Percentiles rank a stretch among this genome's conserved stretches.
These are phyloP conservation scores for Eidolon helvum DNA, from an alignment of 2,113 vertebrate species.

Conservation along the genomic window DNA sequence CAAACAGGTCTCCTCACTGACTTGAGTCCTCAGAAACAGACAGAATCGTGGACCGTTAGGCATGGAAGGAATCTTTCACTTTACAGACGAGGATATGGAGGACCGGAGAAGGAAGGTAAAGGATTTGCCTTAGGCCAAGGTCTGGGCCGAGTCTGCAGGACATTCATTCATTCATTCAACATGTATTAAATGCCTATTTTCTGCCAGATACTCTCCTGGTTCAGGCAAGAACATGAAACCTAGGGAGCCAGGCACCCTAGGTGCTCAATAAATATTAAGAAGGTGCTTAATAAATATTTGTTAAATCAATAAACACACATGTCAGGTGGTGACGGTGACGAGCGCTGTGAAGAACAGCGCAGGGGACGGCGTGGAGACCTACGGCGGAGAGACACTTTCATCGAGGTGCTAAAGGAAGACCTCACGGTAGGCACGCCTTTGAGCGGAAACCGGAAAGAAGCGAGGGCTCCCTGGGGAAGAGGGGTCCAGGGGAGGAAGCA, in stretches of 20 bases:
- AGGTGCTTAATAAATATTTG: too few relatives aligned
- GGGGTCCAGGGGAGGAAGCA: neutral
- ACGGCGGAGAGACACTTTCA: neutral
- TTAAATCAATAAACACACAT: too few relatives aligned
- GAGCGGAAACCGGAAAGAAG: neutral
- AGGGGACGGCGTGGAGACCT: accelerated
- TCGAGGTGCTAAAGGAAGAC: accelerated
- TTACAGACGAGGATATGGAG: neutral
- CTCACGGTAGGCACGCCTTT: neutral
- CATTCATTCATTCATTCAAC: neutral
- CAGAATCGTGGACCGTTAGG: neutral
- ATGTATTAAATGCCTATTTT: neutral
- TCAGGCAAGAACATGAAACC: neutral
- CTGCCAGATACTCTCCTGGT: neutral
- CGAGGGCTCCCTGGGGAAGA: neutral
- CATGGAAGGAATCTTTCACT: neutral
- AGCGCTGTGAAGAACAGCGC: accelerated
- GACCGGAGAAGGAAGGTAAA: neutral
- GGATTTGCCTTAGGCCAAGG: neutral
- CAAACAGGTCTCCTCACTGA: neutral
- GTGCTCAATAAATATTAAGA: too few relatives aligned
- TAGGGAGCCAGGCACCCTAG: too few relatives aligned
- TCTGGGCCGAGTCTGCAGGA: neutral
- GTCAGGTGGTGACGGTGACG: accelerated
- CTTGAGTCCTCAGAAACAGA: neutral